Evolutionary conservation across 53 echinoderm and acorn worm species (phyloP).

Genomic region (Mesocentrotus franciscanus): DNA sequence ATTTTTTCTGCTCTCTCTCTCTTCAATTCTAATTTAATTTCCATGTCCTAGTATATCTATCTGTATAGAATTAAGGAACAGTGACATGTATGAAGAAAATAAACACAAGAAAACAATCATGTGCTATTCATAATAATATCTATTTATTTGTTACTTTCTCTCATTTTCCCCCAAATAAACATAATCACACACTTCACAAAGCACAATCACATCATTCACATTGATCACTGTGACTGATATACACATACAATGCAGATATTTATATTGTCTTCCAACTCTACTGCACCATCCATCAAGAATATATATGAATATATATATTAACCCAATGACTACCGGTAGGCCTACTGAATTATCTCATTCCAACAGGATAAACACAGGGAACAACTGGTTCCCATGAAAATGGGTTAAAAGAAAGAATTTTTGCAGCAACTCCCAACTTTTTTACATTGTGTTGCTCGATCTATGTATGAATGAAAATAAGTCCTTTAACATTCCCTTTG

Average conservation of each 20-base stretch:
- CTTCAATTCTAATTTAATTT: too few relatives aligned
- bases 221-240: not conserved
- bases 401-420: too few relatives aligned
- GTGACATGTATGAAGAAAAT: not conserved
- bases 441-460: too few relatives aligned
- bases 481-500: too few relatives aligned
- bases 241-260: not conserved
- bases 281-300: not conserved
- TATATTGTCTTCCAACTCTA: not conserved
- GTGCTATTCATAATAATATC: not conserved
- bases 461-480: too few relatives aligned
- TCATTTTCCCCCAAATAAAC: not conserved
- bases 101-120: not conserved
- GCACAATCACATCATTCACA: slow-evolving; percentile 24
- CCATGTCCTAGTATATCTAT: too few relatives aligned
- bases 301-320: not conserved
- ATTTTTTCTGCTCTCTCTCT: too few relatives aligned
- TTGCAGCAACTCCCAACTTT: too few relatives aligned
- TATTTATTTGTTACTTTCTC: not conserved
- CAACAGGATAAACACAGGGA: too few relatives aligned
- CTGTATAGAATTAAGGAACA: not conserved
- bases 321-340: too few relatives aligned
- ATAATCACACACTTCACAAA: slow-evolving; percentile 44
- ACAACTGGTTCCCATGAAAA: too few relatives aligned
- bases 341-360: not conserved